These are phyloP conservation scores for Mastomys natalensis DNA, from an alignment of 2,113 vertebrate genomes.

Conservation along the genomic window DNA sequence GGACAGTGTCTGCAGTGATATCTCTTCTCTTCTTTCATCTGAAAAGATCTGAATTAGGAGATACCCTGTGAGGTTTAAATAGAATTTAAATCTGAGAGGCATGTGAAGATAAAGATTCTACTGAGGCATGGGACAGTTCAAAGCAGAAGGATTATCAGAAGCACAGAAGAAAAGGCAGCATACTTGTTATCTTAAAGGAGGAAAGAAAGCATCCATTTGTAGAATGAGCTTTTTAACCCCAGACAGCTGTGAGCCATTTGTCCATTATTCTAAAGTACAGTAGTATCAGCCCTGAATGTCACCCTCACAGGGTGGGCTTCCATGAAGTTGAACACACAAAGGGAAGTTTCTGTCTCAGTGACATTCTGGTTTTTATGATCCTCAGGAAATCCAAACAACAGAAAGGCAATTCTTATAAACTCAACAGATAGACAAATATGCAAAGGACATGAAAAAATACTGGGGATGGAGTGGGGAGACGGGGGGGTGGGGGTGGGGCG, in stretches of 20 bases:
- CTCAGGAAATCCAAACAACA: background rate
- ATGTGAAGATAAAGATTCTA: background rate
- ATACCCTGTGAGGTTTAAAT: background rate
- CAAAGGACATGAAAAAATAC: background rate
- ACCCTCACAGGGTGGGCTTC: background rate
- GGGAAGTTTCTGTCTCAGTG: conserved; percentile 34
- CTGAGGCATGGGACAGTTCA: background rate
- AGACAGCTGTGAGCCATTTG: conserved; percentile 63
- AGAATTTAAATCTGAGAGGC: conserved; percentile 16
- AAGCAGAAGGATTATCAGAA: background rate
- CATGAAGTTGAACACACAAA: background rate
- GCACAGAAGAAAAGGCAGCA: background rate
- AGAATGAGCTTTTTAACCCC: conserved; percentile 31
- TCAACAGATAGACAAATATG: background rate
- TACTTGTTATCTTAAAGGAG: background rate
- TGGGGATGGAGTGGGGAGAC: background rate
- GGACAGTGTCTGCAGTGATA: background rate
- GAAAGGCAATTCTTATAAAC: background rate
- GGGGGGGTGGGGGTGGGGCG: too few species aligned
- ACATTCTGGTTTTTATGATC: background rate
- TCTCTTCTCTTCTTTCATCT: conserved; percentile 37
- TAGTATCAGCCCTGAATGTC: background rate
- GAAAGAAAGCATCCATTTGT: background rate
- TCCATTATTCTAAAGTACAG: background rate
- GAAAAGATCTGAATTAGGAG: background rate